A percentile compares a stretch with the other conserved stretches of the same genome.
These are phyloP conservation scores for Apis cerana DNA, from an alignment of 1,140 invertebrate species.

Conservation along the genomic window DNA sequence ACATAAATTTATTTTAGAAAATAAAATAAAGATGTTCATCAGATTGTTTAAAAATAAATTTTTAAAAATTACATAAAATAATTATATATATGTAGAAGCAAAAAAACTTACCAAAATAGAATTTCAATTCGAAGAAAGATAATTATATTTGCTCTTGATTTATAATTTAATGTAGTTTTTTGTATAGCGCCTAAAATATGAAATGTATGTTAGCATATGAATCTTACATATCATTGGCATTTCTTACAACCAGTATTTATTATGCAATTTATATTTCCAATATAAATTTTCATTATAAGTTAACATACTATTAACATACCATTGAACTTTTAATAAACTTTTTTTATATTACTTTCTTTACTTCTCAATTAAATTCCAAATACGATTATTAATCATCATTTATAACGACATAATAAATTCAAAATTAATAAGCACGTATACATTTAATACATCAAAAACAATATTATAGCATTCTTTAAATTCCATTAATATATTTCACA, in stretches of 20 bases:
- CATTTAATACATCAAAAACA: not conserved
- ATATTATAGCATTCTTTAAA: not conserved
- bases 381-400: not conserved
- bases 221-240: not conserved
- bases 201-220: not conserved
- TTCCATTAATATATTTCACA: not conserved
- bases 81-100: not conserved
- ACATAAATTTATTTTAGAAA: too few relatives aligned
- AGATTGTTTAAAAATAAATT: not conserved
- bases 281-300: not conserved
- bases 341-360: not conserved
- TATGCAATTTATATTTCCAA: not conserved
- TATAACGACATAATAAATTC: not conserved
- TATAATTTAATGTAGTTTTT: not conserved
- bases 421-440: not conserved
- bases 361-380: not conserved
- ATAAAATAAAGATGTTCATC: too few relatives aligned
- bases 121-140: not conserved
- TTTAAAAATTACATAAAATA: not conserved
- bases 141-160: not conserved
- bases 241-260: not conserved
- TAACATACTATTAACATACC: constrained; percentile 6
- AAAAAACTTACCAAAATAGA: constrained; percentile 17
- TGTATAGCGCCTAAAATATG: not conserved
- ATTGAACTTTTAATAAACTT: not conserved